Evolutionary conservation across 1,140 invertebrate genomes (phyloP).

Genomic region (Drosophila arawakana): DNA sequence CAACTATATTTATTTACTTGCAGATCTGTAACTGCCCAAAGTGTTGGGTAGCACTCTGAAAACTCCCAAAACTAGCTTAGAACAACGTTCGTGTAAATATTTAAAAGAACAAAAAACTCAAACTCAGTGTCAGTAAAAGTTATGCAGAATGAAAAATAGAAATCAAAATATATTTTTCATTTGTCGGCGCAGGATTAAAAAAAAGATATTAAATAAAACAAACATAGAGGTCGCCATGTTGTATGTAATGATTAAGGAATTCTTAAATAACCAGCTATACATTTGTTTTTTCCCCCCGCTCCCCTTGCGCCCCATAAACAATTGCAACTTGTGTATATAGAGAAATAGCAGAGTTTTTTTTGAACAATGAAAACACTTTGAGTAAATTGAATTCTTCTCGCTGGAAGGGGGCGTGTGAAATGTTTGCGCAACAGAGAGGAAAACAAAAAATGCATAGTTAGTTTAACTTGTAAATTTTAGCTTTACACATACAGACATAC

Average conservation of each 20-base stretch:
- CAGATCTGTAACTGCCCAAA: conserved; percentile 77
- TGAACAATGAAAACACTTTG: conserved; percentile 39
- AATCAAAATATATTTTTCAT: conserved; percentile 17
- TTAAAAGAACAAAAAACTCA: conserved; percentile 50
- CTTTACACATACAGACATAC: conserved; percentile 60
- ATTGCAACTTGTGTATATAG: conserved; percentile 78
- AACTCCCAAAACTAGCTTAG: conserved; percentile 65
- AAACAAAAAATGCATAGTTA: conserved; percentile 68
- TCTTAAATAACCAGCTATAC: conserved; percentile 39
- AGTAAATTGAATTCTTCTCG: conserved; percentile 49
- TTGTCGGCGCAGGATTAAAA: conserved; percentile 56
- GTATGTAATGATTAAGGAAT: conserved; percentile 76
- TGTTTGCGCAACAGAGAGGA: conserved; percentile 54
- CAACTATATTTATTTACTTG: conserved; percentile 9
- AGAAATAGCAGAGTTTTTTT: conserved; percentile 44
- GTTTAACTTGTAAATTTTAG: conserved; percentile 83
- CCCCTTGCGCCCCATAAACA: conserved; percentile 57
- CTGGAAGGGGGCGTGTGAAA: conserved; percentile 37
- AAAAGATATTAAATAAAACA: neutral
- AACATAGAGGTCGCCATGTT: conserved; percentile 65
- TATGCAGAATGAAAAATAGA: conserved; percentile 25
- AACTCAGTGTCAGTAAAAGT: conserved; percentile 74
- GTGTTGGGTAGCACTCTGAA: conserved; percentile 43
- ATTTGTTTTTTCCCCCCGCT: conserved; percentile 21
- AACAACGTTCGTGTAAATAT: conserved; percentile 74